A percentile compares a stretch with the other conserved stretches of the same genome.
These are phyloP conservation scores for Dorcus hopei DNA, from an alignment of 2,888 invertebrate species.

Conservation along the genomic window DNA sequence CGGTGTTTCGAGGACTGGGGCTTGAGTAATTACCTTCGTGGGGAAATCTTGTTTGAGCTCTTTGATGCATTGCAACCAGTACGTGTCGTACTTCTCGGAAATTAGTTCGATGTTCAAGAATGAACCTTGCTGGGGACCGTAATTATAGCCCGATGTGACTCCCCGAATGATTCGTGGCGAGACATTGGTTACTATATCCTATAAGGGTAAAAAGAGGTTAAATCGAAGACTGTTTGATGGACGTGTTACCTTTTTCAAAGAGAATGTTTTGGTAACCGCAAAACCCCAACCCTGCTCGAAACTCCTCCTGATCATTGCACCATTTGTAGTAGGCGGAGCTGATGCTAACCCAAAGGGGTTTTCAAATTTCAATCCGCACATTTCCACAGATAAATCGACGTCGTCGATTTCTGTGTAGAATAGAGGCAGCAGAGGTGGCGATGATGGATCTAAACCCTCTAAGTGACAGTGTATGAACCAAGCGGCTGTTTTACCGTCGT, in stretches of 20 bases:
- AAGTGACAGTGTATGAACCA: slow-evolving; percentile 80
- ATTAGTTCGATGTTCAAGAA: slow-evolving; percentile 98
- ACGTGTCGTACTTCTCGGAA: slow-evolving; percentile 91
- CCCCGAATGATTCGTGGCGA: slow-evolving; percentile 96
- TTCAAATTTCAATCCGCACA: slow-evolving; percentile 91
- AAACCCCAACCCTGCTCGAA: slow-evolving; percentile 98
- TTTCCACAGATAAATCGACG: slow-evolving; percentile 88
- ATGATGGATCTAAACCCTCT: slow-evolving; percentile 58
- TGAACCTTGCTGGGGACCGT: slow-evolving; percentile 93
- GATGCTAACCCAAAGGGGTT: slow-evolving; percentile 98
- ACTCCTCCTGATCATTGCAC: slow-evolving; percentile 91
- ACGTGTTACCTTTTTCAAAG: slow-evolving; percentile 77
- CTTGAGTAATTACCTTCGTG: slow-evolving; percentile 59
- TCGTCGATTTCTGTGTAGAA: slow-evolving; percentile 91
- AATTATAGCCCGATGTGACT: slow-evolving; percentile 85
- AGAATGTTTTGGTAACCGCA: slow-evolving; percentile 96
- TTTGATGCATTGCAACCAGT: slow-evolving; percentile 85
- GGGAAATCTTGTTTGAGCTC: slow-evolving; percentile 94
- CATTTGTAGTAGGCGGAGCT: slow-evolving; percentile 92
- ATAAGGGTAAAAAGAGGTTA: slow-evolving; percentile 23
- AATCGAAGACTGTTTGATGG: background rate
- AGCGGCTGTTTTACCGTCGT: slow-evolving; percentile 96
- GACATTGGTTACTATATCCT: slow-evolving; percentile 94
- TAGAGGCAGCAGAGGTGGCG: slow-evolving; percentile 76
- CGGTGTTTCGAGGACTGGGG: too few species aligned